Conservation (phyloP, 2,113 vertebrate species). For the Apus apus region DNA sequence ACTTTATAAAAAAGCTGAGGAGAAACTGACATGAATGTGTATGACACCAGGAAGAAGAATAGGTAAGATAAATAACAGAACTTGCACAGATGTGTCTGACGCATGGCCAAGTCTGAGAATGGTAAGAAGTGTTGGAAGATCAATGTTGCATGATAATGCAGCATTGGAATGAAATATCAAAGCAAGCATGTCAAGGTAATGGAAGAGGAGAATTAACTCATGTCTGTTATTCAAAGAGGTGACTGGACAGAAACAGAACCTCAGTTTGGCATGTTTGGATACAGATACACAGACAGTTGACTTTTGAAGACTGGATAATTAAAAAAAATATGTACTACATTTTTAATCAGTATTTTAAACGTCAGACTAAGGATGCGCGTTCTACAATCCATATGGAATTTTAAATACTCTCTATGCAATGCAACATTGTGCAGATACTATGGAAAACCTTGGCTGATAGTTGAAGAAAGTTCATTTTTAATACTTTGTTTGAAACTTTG, state of each 20-base stretch:
- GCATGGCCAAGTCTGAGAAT: not conserved
- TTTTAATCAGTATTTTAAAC: not conserved
- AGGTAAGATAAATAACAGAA: not conserved
- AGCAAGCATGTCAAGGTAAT: not conserved
- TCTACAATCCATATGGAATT: not conserved
- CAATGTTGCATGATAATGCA: not conserved
- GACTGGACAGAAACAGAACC: not conserved
- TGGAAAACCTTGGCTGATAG: not conserved
- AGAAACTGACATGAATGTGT: not conserved
- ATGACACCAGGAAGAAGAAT: not conserved
- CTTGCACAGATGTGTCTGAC: not conserved
- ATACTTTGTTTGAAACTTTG: not conserved
- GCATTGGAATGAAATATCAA: not conserved
- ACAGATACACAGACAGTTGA: not conserved
- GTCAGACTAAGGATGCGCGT: not conserved
- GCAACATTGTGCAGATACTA: not conserved
- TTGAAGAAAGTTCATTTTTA: not conserved
- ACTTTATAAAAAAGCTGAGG: not conserved
- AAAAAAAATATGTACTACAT: not conserved
- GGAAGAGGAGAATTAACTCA: not conserved
- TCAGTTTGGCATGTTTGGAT: not conserved
- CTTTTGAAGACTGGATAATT: not conserved
- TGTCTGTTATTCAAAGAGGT: not conserved
- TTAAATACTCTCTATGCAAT: not conserved
- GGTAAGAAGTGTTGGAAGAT: not conserved